Base-by-base conservation (phyloP, 2,113 vertebrate genomes). In the Lepisosteus oculatus region DNA sequence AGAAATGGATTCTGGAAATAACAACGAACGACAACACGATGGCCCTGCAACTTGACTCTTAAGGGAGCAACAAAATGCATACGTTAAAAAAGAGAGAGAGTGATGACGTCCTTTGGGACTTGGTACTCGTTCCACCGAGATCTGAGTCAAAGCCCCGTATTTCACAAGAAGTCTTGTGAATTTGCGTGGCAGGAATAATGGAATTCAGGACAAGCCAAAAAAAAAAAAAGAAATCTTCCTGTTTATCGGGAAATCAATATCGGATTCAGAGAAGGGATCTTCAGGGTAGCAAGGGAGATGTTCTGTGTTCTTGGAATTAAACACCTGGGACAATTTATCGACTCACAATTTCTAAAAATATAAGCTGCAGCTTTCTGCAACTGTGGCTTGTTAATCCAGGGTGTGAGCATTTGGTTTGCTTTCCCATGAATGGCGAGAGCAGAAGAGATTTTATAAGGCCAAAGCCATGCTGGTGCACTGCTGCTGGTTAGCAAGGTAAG, bases 241-340 rank as follows among this genome's bases (percentile, higher is more conserved):
- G n/a, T 71, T 71, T 71, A 71, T 64, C 44, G 59, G 63, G 63
- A 71, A 71, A 64, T 71, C 69, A 13, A 71, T 64, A 11, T 13
- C 1, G 47, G 15, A 55, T 71, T 72, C 54, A n/a, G 15, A 41
- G 17, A 66, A 14, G 45, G 68, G n/a, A 65, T 65, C 42, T 57
- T 65, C 62, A n/a, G 4, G 55, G 6, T 43, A n/a, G 70, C 41
- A 8, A 8, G 42, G 62, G 61, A 59, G 42, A 13, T 29, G 70
- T 14, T 45, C 9, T 43, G 51, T 55, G 12, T 65, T 65, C 62
- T 55, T 15, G 41, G 61, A 13, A 9, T 8, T 2, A 66, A 65
- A 66, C 51, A 51, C 17, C 42, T 2, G 54, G 70, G 70, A 57
- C 70, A 43, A 72, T 65, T 56, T 72, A 65, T 65, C 43, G 54